A percentile compares a stretch with the other conserved stretches of the same genome.
Conservation (phyloP, 2,888 invertebrate species). For the Rotaria magnacalcarata region DNA sequence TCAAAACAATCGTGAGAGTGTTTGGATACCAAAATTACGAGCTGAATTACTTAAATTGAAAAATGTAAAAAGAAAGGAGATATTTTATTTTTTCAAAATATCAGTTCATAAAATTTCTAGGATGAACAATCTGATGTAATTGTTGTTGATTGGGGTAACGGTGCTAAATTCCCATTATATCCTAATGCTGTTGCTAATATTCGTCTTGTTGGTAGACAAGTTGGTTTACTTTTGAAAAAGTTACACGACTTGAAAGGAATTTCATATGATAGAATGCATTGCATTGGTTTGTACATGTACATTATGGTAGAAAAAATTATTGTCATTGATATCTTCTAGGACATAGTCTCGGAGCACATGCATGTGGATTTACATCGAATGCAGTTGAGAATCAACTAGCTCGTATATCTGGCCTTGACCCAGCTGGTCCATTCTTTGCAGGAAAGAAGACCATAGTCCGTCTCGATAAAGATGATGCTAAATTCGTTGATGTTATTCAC, state of each 20-base stretch:
- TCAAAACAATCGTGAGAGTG: conserved; percentile 37
- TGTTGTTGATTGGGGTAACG: conserved; percentile 47
- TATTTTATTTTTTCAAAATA: neutral
- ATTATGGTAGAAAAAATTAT: neutral
- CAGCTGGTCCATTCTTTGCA: conserved; percentile 52
- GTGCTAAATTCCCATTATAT: conserved; percentile 47
- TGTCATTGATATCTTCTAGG: neutral
- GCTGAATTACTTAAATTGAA: neutral
- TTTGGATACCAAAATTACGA: neutral
- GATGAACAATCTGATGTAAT: conserved; percentile 46
- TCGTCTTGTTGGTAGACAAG: conserved; percentile 45
- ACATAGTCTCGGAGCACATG: conserved; percentile 47
- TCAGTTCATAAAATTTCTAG: neutral
- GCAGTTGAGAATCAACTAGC: neutral
- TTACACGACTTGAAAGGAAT: neutral
- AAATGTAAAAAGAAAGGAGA: neutral
- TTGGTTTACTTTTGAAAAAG: conserved; percentile 39
- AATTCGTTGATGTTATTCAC: conserved; percentile 54
- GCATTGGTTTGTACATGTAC: conserved; percentile 32
- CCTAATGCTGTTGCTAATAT: conserved; percentile 46
- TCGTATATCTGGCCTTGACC: conserved; percentile 51
- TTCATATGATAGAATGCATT: conserved; percentile 39
- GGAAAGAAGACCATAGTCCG: conserved; percentile 48
- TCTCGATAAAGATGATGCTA: conserved; percentile 52
- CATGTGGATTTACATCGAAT: conserved; percentile 45